phyloP scores from a whole-genome alignment of 2,888 invertebrate genomes.

The Acleris laterana region DNA sequence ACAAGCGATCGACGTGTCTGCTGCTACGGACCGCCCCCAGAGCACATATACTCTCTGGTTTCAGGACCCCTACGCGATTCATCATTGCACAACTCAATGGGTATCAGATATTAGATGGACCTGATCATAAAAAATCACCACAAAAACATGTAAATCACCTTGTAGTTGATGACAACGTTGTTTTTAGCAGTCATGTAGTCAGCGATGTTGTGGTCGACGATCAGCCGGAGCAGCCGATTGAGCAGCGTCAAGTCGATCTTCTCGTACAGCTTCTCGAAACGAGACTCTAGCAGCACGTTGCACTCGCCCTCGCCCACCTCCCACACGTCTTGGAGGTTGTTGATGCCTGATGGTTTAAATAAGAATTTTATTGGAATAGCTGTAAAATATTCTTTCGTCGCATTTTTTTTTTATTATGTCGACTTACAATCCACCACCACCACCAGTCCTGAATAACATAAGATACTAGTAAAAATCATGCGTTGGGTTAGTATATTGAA shows the following conservation, averaged over 20 bases:
- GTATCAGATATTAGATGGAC: too few relatives aligned
- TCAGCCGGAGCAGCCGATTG: slow-evolving; percentile 96
- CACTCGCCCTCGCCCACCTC: slow-evolving; percentile 99
- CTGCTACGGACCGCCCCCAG: slow-evolving; percentile 57
- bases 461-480: too few relatives aligned
- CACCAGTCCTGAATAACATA: too few relatives aligned
- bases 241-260: slow-evolving; percentile 99
- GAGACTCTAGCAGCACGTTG: slow-evolving; percentile 98
- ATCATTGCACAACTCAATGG: slow-evolving; percentile 54
- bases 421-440: too few relatives aligned
- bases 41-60: slow-evolving; percentile 75
- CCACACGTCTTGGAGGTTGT: slow-evolving; percentile 99
- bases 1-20: slow-evolving; percentile 58
- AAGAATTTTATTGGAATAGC: neutral
- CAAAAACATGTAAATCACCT: slow-evolving; percentile 73
- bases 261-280: slow-evolving; percentile 99
- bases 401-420: too few relatives aligned
- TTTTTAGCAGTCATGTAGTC: slow-evolving; percentile 99
- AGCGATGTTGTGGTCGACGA: slow-evolving; percentile 99
- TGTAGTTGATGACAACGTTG: slow-evolving; percentile 99
- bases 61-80: slow-evolving; percentile 83
- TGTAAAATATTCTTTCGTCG: neutral
- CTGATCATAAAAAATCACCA: too few relatives aligned
- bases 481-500: neutral
- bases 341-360: slow-evolving; percentile 87